Conservation (phyloP, 2,113 vertebrate genomes). For the human (Homo sapiens) region GRCh38 chr4:152242501-152243000, state of each 20-base stretch:
- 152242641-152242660: neutral
- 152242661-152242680: neutral
- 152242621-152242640: accelerated
- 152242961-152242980: neutral
- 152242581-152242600: neutral
- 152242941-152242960: neutral
- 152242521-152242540: neutral
- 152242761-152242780: neutral
- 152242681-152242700: neutral
- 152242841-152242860: neutral
- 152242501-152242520: constrained; percentile 12
- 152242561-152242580: neutral
- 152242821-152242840: neutral
- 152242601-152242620: accelerated
- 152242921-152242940: neutral
- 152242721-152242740: neutral
- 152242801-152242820: neutral
- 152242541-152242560: neutral
- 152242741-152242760: neutral
- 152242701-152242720: neutral
- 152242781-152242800: constrained; percentile 4
- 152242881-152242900: constrained; percentile 18
- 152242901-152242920: neutral
- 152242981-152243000: neutral
- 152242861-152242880: constrained; percentile 6